Conservation (phyloP, 2,888 invertebrate genomes). For the Trileptium ribeirensis region DNA sequence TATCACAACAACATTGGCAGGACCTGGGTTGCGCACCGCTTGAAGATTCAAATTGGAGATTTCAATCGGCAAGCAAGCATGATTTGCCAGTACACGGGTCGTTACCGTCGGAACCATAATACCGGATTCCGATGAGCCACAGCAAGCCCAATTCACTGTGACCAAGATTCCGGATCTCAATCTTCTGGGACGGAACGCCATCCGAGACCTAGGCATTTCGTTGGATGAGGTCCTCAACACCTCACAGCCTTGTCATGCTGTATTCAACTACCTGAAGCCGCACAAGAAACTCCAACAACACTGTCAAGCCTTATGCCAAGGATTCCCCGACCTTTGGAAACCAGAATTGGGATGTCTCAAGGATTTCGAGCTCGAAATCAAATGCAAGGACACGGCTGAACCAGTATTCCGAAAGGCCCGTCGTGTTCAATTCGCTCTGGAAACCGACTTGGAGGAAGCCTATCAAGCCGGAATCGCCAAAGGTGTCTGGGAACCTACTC, state of each 20-base stretch:
- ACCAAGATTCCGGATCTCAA: not conserved
- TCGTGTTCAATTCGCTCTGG: not conserved
- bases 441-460: not conserved
- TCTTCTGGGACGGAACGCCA: not conserved
- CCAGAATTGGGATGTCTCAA: not conserved
- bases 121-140: not conserved
- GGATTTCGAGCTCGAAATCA: not conserved
- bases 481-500: not conserved
- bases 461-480: not conserved
- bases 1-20: not conserved
- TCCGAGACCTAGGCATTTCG: not conserved
- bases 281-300: not conserved
- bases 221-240: not conserved
- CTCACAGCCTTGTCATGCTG: not conserved
- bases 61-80: not conserved
- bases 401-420: not conserved
- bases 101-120: not conserved
- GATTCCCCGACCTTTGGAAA: not conserved
- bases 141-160: not conserved
- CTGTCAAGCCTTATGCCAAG: not conserved
- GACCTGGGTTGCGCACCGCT: not conserved
- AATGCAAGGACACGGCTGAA: not conserved
- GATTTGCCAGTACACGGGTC: not conserved
- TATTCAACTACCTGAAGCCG: not conserved
- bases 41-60: not conserved